Evolutionary conservation across 2,888 invertebrate species (phyloP), one percentile per base, ranked within the genome.

Genomic region (Himalopsyche kuldschensis): DNA sequence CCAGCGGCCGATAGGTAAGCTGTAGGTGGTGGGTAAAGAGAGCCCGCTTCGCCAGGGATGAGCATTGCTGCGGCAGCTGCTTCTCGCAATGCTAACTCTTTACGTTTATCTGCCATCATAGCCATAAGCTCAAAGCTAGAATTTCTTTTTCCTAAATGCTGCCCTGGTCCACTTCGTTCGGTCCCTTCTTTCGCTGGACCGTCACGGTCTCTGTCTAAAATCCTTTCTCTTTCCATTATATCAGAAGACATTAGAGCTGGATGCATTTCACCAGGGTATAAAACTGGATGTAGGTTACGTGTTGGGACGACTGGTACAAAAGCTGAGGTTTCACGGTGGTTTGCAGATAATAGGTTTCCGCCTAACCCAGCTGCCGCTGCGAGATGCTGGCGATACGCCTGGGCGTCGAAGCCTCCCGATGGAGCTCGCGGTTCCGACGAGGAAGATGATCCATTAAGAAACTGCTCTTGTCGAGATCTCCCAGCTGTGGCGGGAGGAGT

Each of bases 31-130:
- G 95, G 94, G 87, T 94, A 93, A 75, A 94, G 90, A 4, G 94
- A 92, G 0, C 93, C 93, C 84, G 94, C 95, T 0, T 94, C 93
- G n/a, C 92, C 90, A 1, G 94, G 94, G 86, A 96, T 89, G 87
- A 96, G 92, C 92, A 96, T 94, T 20, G 90, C 93, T 84, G 92
- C 92, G 0, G 93, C 93, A 0, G 95, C 95, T 75, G 95, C 95
- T 88, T 95, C 95, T 24, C 95, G 91, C 79, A 96, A 89, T 0
- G 95, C 96, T 80, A 96, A 90, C 88, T 97, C 97, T 89, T 97
- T 97, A 83, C 96, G 92, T 88, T 97, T 97, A 88, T 97, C 97
- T 3, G 96, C 96, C 96, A 97, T 96, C 95, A 97, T 96, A 55
- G 96, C 96, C 93, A 96, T 96, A 87, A 97, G 93, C 88, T 96